Evolutionary conservation across 2,797 vertebrate genomes (phyloP).

Genomic region (Dryobates pubescens): DNA sequence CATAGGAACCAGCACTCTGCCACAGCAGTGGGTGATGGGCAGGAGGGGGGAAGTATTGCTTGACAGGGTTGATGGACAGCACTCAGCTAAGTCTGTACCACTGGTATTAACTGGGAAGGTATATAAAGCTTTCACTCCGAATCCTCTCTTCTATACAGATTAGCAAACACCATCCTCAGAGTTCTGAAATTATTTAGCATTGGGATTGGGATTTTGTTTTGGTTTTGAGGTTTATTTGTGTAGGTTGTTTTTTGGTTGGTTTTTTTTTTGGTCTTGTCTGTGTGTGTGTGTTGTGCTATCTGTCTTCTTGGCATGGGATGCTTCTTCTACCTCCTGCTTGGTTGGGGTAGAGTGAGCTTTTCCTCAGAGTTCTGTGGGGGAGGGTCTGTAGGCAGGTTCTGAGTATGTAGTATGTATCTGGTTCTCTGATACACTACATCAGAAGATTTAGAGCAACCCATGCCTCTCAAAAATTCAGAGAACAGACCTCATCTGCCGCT

Average conservation of each 20-base stretch:
- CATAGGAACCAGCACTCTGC: neutral
- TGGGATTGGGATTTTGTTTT: conserved; percentile 19
- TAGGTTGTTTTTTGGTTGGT: neutral
- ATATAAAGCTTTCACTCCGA: conserved; percentile 38
- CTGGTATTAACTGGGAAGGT: neutral
- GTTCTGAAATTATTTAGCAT: neutral
- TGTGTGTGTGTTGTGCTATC: conserved; percentile 31
- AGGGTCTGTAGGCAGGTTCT: neutral
- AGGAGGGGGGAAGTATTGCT: neutral
- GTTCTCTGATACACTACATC: neutral
- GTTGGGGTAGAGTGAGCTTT: neutral
- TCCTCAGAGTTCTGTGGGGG: neutral
- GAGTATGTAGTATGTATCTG: neutral
- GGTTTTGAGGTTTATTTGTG: neutral
- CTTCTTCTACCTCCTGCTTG: neutral
- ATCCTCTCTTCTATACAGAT: neutral
- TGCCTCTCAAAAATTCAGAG: neutral
- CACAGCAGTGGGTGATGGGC: neutral
- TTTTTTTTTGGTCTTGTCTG: neutral
- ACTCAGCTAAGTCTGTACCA: conserved; percentile 7
- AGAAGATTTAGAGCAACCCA: neutral
- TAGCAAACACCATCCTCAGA: neutral
- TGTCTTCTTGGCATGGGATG: neutral
- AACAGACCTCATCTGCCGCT: neutral
- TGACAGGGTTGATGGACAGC: neutral